A percentile compares a stretch with the other conserved stretches of the same genome.
These are phyloP conservation scores for Chesias legatella DNA, from an alignment of 2,888 invertebrate species.

Conservation along the genomic window DNA sequence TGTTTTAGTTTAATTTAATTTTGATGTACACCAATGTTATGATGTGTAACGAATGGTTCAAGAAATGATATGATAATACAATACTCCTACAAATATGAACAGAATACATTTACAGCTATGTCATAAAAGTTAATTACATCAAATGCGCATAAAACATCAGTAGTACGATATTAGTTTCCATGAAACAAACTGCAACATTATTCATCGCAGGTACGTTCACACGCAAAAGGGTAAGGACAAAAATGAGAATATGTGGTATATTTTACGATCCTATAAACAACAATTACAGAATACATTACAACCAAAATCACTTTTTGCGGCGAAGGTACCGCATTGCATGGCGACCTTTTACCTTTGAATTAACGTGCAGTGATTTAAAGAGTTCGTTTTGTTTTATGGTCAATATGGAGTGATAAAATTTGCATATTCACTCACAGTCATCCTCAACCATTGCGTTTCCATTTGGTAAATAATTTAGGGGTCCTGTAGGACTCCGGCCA, in stretches of 20 bases:
- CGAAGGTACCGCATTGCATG: slow-evolving; percentile 26
- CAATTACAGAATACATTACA: slow-evolving; percentile 47
- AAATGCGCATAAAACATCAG: slow-evolving; percentile 6
- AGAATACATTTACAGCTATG: too few relatives aligned
- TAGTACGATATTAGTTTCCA: slow-evolving; percentile 20
- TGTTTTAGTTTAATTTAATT: too few relatives aligned
- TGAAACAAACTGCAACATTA: slow-evolving; percentile 18
- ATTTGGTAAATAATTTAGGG: slow-evolving; percentile 80
- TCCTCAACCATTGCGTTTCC: slow-evolving; percentile 78
- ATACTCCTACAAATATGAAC: too few relatives aligned
- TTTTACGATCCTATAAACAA: slow-evolving; percentile 45
- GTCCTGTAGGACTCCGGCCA: slow-evolving; percentile 75
- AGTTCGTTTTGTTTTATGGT: slow-evolving; percentile 57
- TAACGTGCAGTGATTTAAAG: slow-evolving; percentile 58
- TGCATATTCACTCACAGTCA: slow-evolving; percentile 77
- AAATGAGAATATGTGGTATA: slow-evolving; percentile 27
- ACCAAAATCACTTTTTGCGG: slow-evolving; percentile 54
- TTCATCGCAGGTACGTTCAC: slow-evolving; percentile 17
- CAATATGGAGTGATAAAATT: slow-evolving; percentile 74
- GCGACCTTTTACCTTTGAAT: slow-evolving; percentile 39
- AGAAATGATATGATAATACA: too few relatives aligned
- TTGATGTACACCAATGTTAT: too few relatives aligned
- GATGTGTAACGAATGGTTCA: too few relatives aligned
- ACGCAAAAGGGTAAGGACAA: slow-evolving; percentile 17
- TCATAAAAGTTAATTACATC: not conserved